Evolutionary conservation across 2,113 vertebrate genomes (phyloP), one percentile per base, ranked within the genome.

Genomic region (Columbina picui): DNA sequence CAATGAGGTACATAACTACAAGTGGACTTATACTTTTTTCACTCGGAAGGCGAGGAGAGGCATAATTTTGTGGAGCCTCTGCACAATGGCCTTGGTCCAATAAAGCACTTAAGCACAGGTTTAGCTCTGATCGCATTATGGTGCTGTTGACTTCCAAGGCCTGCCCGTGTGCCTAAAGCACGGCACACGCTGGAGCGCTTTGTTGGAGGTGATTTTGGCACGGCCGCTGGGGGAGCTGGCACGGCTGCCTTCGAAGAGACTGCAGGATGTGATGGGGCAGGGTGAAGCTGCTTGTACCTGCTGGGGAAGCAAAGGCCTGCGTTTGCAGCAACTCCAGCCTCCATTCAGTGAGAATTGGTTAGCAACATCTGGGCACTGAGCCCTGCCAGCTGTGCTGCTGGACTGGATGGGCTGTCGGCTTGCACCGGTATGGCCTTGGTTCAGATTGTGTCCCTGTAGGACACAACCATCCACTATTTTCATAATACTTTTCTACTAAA

Each of bases 71-170:
- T 85, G 61, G 87, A 87, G 41, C 32, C 41, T 70, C 0, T 55
- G 38, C 45, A 52, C 27, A 5, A 25, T 77, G 86, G 74, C 89
- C 67, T 59, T 71, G 47, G 50, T 92, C 53, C 83, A 93, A 49
- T 81, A 81, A 95, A 94, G 56, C 88, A 68, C 83, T 93, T 88
- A 82, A 80, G 47, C 50, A 52, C 56, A 23, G 53, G 32, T 89
- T 94, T 84, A 79, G 81, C 18, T 75, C 59, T 73, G 56, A 86
- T 41, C 39, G 47, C 29, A 13, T 45, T 68, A 25, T 23, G 17
- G 10, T 56, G 49, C 53, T 47, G 2, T 7, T 75, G 80, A 56
- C 60, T 96, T 89, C 86, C 93, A 80, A 86, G 56, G 47, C 47
- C 26, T 67, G 30, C 38, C 84, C 36, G 81, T 39, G 22, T 49